Percentiles rank a stretch among this genome's conserved stretches.
Evolutionary conservation across 2,113 vertebrate species (phyloP).

Genomic region (Catharus bicknelli): DNA sequence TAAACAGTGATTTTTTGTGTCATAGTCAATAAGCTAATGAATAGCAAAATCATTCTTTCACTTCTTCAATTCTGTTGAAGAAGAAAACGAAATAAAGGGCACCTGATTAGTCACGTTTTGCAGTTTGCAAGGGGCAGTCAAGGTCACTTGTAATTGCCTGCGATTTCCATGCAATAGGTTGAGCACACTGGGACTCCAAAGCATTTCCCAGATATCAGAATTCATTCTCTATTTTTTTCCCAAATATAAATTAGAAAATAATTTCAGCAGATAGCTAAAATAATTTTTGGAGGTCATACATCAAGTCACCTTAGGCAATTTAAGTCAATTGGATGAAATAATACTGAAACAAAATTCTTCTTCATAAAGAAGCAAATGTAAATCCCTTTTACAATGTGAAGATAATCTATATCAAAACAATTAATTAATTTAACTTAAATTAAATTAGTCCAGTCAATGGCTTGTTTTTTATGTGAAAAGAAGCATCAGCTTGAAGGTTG

Average conservation of each 20-base stretch:
- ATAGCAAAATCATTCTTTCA: neutral
- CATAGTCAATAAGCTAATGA: neutral
- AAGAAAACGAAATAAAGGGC: neutral
- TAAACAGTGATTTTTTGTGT: neutral
- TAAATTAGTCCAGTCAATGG: neutral
- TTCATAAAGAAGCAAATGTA: neutral
- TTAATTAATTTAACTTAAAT: neutral
- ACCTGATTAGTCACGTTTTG: rapidly evolving
- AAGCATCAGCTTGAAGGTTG: neutral
- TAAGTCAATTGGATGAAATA: neutral
- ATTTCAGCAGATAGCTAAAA: neutral
- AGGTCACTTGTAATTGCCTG: neutral
- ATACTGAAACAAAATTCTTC: neutral
- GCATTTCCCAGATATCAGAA: neutral
- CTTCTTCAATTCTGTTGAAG: neutral
- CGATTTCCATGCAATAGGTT: neutral
- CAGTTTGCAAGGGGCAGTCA: neutral
- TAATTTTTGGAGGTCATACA: neutral
- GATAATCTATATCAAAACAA: neutral
- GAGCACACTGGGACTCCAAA: neutral
- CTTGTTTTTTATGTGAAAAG: neutral
- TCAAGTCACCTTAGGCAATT: neutral
- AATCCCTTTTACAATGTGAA: neutral
- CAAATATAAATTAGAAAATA: neutral
- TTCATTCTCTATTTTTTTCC: neutral